Evolutionary conservation across 2,888 invertebrate genomes (phyloP).

Genomic region (Chesias legatella): DNA sequence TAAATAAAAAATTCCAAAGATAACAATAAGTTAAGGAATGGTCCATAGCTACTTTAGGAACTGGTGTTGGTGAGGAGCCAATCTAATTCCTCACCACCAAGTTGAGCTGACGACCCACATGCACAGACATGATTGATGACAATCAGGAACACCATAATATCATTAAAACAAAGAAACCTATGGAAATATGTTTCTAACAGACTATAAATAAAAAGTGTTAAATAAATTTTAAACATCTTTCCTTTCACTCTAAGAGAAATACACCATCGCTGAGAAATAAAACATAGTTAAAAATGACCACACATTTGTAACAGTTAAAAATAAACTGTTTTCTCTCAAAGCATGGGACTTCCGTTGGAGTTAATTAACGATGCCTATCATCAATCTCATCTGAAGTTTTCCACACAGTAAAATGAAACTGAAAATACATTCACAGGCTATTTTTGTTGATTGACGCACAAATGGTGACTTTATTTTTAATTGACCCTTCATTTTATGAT

Average conservation of each 20-base stretch:
- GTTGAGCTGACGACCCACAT: too few relatives aligned
- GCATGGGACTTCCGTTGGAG: conserved; percentile 6
- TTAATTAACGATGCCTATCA: conserved; percentile 17
- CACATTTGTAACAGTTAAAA: conserved; percentile 12
- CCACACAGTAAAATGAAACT: conserved; percentile 21
- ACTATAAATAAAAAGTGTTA: too few relatives aligned
- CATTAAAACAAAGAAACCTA: too few relatives aligned
- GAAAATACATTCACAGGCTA: conserved; percentile 14
- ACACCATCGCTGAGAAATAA: conserved; percentile 1
- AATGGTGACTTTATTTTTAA: conserved; percentile 7
- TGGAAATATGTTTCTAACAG: too few relatives aligned
- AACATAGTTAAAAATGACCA: conserved; percentile 5
- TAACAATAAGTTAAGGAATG: too few relatives aligned
- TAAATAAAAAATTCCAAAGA: too few relatives aligned
- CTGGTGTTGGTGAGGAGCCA: too few relatives aligned
- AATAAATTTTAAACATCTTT: neutral
- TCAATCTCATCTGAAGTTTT: conserved; percentile 12
- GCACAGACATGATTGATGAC: too few relatives aligned
- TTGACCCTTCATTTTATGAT: conserved; percentile 1
- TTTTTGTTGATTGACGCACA: conserved; percentile 10
- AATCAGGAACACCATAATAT: too few relatives aligned
- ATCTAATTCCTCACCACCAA: too few relatives aligned
- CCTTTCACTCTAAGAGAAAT: neutral
- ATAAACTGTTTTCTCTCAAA: conserved; percentile 15
- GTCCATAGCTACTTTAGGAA: too few relatives aligned